phyloP scores from a whole-genome alignment of 2,888 invertebrate genomes.

The Ennomos quercinarius region DNA sequence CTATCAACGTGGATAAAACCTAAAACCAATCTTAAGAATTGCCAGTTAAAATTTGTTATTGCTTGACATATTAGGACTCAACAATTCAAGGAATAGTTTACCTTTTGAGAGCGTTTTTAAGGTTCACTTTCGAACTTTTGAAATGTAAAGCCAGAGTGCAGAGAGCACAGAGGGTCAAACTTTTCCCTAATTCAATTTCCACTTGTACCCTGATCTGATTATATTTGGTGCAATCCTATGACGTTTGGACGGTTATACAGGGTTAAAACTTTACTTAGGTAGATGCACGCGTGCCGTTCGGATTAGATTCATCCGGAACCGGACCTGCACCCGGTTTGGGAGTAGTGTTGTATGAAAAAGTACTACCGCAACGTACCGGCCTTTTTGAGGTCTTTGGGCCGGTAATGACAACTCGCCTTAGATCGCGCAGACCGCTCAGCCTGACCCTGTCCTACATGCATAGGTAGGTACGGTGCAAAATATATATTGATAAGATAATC shows the following conservation, averaged over 20 bases:
- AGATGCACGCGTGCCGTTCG: too few species aligned
- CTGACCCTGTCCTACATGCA: too few species aligned
- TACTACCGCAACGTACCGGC: too few species aligned
- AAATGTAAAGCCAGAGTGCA: conserved; percentile 14
- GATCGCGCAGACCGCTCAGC: too few species aligned
- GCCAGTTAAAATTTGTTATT: conserved; percentile 6
- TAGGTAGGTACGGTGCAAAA: too few species aligned
- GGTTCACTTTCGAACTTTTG: conserved; percentile 29
- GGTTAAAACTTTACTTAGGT: conserved; percentile 45
- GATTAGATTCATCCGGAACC: too few species aligned
- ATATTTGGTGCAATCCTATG: conserved; percentile 67
- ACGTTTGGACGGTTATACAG: conserved; percentile 52
- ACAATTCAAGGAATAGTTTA: conserved; percentile 7
- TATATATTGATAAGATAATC: too few species aligned
- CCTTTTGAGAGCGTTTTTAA: conserved; percentile 14
- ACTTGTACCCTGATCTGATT: conserved; percentile 79
- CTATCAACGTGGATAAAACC: conserved; percentile 9
- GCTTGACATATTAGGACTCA: not conserved
- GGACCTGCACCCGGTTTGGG: too few species aligned
- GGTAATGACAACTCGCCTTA: too few species aligned
- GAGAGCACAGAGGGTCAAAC: conserved; percentile 67
- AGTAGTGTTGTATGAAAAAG: too few species aligned
- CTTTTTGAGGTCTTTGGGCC: too few species aligned
- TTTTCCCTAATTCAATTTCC: conserved; percentile 79
- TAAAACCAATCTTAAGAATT: conserved; percentile 26